Percentiles rank a stretch among this genome's conserved stretches.
Conservation (phyloP, 2,888 invertebrate genomes). For the Acanthosoma haemorrhoidale region DNA sequence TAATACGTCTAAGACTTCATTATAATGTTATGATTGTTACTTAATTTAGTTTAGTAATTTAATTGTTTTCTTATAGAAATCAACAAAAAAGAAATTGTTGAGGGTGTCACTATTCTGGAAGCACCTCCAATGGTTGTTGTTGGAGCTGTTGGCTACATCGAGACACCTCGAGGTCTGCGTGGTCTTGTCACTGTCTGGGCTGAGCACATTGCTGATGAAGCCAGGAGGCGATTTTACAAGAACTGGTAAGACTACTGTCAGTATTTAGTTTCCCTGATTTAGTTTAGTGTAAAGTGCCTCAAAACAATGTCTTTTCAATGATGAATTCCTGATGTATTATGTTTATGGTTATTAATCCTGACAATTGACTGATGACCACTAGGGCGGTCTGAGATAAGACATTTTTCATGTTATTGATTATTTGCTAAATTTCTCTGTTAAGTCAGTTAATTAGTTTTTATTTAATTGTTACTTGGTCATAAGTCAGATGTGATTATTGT, state of each 20-base stretch:
- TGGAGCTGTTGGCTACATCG: conserved; percentile 97
- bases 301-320: conserved; percentile 3
- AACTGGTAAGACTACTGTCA: conserved; percentile 76
- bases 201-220: conserved; percentile 97
- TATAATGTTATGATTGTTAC: too few species aligned
- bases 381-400: conserved; percentile 50
- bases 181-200: conserved; percentile 96
- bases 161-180: conserved; percentile 94
- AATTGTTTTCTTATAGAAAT: conserved; percentile 63
- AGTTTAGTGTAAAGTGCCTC: background rate
- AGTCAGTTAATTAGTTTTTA: too few species aligned
- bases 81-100: conserved; percentile 99
- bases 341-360: conserved; percentile 38
- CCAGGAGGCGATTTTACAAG: conserved; percentile 98
- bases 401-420: too few species aligned
- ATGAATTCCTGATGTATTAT: conserved; percentile 16
- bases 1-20: too few species aligned
- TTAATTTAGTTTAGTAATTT: background rate
- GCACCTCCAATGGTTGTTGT: conserved; percentile 97
- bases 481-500: too few species aligned
- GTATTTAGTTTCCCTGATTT: background rate
- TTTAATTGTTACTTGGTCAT: too few species aligned
- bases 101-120: conserved; percentile 96
- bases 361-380: conserved; percentile 43
- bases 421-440: too few species aligned